A percentile compares a stretch with the other conserved stretches of the same genome.
Evolutionary conservation across 2,797 vertebrate genomes (phyloP).

Genomic region (Xerus rutilus): DNA sequence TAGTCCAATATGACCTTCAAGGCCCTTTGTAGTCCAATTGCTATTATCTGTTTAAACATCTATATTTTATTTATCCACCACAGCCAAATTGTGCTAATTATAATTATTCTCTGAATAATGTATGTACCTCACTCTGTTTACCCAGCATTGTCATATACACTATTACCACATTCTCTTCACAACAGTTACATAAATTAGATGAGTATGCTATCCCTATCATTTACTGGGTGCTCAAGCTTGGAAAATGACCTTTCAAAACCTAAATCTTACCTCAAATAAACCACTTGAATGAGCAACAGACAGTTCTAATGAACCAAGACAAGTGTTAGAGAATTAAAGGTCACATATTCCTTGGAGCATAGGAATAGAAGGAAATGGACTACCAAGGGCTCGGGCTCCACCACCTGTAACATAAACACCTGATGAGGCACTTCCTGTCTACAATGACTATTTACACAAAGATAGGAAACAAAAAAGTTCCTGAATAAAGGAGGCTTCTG

Average conservation of each 20-base stretch:
- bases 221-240: neutral
- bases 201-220: neutral
- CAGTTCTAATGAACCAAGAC: neutral
- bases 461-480: neutral
- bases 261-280: constrained; percentile 51
- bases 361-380: constrained; percentile 5
- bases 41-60: neutral
- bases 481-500: neutral
- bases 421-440: neutral
- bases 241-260: constrained; percentile 48
- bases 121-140: neutral
- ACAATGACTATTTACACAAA: neutral
- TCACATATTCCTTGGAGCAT: neutral
- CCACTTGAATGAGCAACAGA: constrained; percentile 11
- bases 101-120: neutral
- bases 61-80: neutral
- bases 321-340: constrained; percentile 18
- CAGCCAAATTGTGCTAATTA: neutral
- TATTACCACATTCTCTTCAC: neutral
- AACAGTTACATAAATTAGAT: neutral
- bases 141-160: neutral
- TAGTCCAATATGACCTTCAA: neutral
- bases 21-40: neutral
- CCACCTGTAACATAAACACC: neutral
- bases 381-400: neutral